phyloP scores from a whole-genome alignment of 2,888 invertebrate genomes.

The Zonitis immaculata region DNA sequence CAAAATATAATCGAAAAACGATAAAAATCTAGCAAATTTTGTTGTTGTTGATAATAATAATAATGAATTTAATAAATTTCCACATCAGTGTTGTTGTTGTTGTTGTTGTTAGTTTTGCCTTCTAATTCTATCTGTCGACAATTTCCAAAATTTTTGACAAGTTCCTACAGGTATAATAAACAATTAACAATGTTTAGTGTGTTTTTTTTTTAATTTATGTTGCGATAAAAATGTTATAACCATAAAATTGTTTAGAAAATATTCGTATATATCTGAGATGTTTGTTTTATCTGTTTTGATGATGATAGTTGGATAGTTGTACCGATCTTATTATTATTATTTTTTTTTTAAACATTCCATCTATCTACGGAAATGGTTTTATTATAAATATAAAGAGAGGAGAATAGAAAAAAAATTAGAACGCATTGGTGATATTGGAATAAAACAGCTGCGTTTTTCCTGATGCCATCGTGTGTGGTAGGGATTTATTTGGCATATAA shows the following conservation, averaged over 20 bases:
- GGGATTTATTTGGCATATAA: conserved; percentile 29
- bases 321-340: too few relatives aligned
- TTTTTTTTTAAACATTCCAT: background rate
- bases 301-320: background rate
- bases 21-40: too few relatives aligned
- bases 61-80: too few relatives aligned
- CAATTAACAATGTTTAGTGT: background rate
- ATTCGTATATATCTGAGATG: background rate
- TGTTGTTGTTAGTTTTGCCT: background rate
- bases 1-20: too few relatives aligned
- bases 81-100: too few relatives aligned
- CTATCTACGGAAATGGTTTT: background rate
- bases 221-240: background rate
- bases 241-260: background rate
- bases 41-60: too few relatives aligned
- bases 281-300: background rate
- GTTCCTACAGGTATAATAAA: background rate
- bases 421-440: background rate
- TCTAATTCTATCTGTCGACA: background rate
- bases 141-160: background rate
- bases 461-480: conserved; percentile 21
- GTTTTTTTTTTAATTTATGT: background rate
- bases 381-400: background rate
- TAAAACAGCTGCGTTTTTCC: conserved; percentile 16
- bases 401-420: background rate